A percentile compares a stretch with the other conserved stretches of the same genome.
Conservation (phyloP, 2,888 invertebrate genomes). For the Sphecodes monilicornis region DNA sequence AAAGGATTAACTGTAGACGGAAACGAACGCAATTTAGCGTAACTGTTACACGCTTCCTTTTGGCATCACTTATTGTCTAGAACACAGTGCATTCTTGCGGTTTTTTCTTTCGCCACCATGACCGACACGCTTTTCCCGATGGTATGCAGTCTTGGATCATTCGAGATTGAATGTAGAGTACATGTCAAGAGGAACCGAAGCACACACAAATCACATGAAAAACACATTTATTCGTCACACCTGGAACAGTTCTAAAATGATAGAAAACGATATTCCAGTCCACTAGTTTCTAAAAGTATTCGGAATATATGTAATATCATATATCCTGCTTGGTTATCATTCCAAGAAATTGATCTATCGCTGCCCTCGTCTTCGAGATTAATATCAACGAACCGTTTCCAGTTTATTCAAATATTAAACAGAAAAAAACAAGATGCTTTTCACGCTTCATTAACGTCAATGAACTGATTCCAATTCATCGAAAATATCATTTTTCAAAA, state of each 20-base stretch:
- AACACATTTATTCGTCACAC: background rate
- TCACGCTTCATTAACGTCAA: too few relatives aligned
- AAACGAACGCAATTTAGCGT: background rate
- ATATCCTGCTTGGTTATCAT: background rate
- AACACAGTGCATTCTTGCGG: background rate
- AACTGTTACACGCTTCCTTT: conserved; percentile 19
- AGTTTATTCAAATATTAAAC: background rate
- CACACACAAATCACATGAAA: background rate
- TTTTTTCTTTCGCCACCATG: conserved; percentile 28
- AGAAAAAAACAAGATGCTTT: too few relatives aligned
- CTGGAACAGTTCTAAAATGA: background rate
- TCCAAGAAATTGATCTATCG: background rate
- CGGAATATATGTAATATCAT: background rate
- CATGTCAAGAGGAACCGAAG: background rate
- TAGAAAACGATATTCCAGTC: background rate
- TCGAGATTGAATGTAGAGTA: background rate
- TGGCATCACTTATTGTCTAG: conserved; percentile 1
- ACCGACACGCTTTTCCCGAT: conserved; percentile 22
- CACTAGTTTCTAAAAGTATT: background rate
- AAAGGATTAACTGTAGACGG: background rate
- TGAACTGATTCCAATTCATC: background rate
- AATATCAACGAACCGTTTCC: background rate
- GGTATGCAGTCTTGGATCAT: background rate
- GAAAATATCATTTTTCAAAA: background rate
- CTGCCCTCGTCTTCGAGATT: background rate